Base-by-base conservation (phyloP, 2,888 invertebrate species). In the Cactoblastis cactorum region DNA sequence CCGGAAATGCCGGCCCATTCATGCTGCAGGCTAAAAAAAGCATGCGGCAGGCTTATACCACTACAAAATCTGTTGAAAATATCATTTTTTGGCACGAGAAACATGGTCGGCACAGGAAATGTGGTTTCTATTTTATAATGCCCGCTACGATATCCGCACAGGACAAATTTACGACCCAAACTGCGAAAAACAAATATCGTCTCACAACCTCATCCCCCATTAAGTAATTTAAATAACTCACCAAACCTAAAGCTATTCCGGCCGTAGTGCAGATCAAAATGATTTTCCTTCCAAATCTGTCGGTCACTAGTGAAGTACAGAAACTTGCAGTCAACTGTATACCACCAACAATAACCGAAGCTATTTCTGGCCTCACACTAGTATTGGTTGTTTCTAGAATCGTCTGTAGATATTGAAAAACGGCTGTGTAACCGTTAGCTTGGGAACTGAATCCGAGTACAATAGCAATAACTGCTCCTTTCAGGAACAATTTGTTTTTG, bases 321-420 rank as follows among this genome's bases (percentile, higher is more conserved):
- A 71, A 45, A 51, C 71, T 69, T 1, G 70, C 68, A 0, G 66
- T 11, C 2, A 77, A 46, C 53, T 76, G 74, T 19, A 75, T 65
- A 0, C 65, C 28, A 0, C 77, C 75, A 18, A 77, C 63, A 2
- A 75, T 50, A 0, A 72, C 67, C 0, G 78, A 79, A 0, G 71
- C 66, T 1, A 67, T 52, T 41, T 74, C 71, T 2, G 77, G 59
- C 6, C 53, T 62, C 0, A 79, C 56, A 18, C 58, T 62, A 0
- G 77, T 77, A 1, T 69, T 54, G 0, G 74, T 69, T 1, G 69
- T 67, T 35, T 65, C 64, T 19, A 80, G 61, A 22, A 80, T 65
- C 0, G 68, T 69, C 56, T 77, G 77, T 14, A 49, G 34, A 17
- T 49, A 52, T 53, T 65, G 65, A n/a, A 58, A 43, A 0, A 79